Base-by-base conservation (phyloP, 2,797 vertebrate species). In the Sebastiscus albofasciatus region DNA sequence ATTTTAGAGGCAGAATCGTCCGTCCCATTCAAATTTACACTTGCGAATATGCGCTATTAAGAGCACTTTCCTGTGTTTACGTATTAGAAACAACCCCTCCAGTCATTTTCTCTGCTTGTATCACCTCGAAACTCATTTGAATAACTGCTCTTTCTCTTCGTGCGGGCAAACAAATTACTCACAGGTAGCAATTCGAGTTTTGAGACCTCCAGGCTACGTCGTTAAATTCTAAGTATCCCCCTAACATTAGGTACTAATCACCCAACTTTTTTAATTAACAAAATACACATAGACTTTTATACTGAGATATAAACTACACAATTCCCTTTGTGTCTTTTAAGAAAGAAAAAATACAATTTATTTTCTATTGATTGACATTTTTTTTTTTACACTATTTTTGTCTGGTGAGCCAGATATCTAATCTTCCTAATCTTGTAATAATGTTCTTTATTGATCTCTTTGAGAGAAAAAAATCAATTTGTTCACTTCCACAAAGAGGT, bases 161-260 rank as follows among this genome's bases (percentile, higher is more conserved):
- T 36, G 14, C 1, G 2, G 34, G 46, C 26, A 80, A 86, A 79
- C 70, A 77, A 68, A 61, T 60, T 27, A 73, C 42, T 67, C 61
- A 5, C 24, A 58, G 39, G 69, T 65, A 20, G 49, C 24, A 49
- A 61, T 76, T 87, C 70, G 0, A 14, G 78, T 86, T 91, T 75
- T 16, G 1, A 64, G 34, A 33, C 26, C 73, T 75, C 60, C 54
- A 27, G 81, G 62, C 77, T 27, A 16, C 2, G 2, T 49, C 8
- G 13, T 67, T 29, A 20, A 54, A 13, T 26, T 59, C n/a, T 8
- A 10, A 56, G 12, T 36, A 16, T 58, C 67, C 8, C 20, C 22
- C 9, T 11, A 2, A 58, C 64, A 56, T 66, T 54, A 20, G 10
- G 5, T 20, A 24, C 16, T 26, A 12, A 64, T 52, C 1, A 0